Conservation (phyloP, 2,797 vertebrate genomes). For the Poeciliopsis turneri region DNA sequence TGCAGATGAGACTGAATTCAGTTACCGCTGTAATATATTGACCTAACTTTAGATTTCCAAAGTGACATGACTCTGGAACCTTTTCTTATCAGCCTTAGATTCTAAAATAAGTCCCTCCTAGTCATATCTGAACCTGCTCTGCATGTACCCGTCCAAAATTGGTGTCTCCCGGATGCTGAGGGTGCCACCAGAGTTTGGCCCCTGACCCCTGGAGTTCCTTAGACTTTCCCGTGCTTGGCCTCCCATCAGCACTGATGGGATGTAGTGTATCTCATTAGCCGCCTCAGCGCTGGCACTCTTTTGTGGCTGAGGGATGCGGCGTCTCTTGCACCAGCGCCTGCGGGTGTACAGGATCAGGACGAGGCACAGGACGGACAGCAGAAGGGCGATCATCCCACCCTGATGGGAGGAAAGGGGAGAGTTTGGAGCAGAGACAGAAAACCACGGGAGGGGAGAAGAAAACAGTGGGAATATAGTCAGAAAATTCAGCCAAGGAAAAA, state of each 20-base stretch:
- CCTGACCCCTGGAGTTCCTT: slow-evolving; percentile 93
- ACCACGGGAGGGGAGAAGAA: slow-evolving; percentile 2
- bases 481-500: slow-evolving; percentile 51
- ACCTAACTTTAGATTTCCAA: slow-evolving; percentile 8
- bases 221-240: slow-evolving; percentile 96
- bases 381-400: slow-evolving; percentile 98
- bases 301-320: slow-evolving; percentile 96
- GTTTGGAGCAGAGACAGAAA: slow-evolving; percentile 45
- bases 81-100: not conserved
- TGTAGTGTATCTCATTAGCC: slow-evolving; percentile 99
- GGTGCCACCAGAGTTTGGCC: slow-evolving; percentile 94
- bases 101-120: not conserved
- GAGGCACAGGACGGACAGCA: slow-evolving; percentile 95
- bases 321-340: slow-evolving; percentile 96
- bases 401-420: slow-evolving; percentile 63
- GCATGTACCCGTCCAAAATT: slow-evolving; percentile 91
- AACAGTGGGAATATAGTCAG: slow-evolving; percentile 41
- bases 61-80: not conserved
- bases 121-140: slow-evolving; percentile 1
- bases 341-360: slow-evolving; percentile 98
- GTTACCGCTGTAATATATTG: slow-evolving; percentile 10
- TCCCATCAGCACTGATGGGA: slow-evolving; percentile 96
- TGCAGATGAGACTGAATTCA: slow-evolving; percentile 36
- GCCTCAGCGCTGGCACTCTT: slow-evolving; percentile 97
- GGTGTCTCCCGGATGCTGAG: slow-evolving; percentile 98